A percentile compares a stretch with the other conserved stretches of the same genome.
Evolutionary conservation across 1,140 invertebrate species (phyloP).

Genomic region (Wiebesia pumilae): DNA sequence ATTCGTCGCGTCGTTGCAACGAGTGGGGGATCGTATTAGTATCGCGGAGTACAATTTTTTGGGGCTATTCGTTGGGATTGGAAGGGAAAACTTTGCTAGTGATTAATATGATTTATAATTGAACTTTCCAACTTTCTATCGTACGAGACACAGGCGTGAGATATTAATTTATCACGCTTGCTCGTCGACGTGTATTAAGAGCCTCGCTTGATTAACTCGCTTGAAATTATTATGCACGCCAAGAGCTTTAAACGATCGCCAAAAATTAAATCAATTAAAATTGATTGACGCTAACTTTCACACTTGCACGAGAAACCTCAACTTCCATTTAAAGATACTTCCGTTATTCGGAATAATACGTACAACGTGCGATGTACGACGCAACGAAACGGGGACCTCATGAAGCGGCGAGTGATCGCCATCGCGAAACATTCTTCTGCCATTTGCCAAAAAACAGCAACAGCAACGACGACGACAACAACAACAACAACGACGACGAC

Average conservation of each 20-base stretch:
- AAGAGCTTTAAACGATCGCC: background rate
- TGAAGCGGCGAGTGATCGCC: no score
- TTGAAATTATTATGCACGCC: background rate
- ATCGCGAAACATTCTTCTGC: no score
- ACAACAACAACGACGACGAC: no score
- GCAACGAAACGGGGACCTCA: no score
- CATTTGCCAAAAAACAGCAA: no score
- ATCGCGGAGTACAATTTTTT: background rate
- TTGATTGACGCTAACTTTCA: background rate
- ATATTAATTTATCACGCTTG: slow-evolving; percentile 1
- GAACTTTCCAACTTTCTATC: slow-evolving; percentile 26
- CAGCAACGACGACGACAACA: no score
- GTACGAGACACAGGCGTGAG: background rate
- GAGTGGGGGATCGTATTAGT: background rate
- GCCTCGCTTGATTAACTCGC: background rate
- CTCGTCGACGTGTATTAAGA: background rate
- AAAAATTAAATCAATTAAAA: background rate
- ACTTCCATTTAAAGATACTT: background rate
- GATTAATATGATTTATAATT: slow-evolving; percentile 11
- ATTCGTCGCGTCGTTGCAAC: background rate
- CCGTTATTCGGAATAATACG: no score
- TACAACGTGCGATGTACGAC: no score
- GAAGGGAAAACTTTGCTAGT: background rate
- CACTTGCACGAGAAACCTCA: background rate
- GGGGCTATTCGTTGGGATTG: background rate